Conservation (phyloP, 2,113 vertebrate genomes). For the Shinisaurus crocodilurus region DNA sequence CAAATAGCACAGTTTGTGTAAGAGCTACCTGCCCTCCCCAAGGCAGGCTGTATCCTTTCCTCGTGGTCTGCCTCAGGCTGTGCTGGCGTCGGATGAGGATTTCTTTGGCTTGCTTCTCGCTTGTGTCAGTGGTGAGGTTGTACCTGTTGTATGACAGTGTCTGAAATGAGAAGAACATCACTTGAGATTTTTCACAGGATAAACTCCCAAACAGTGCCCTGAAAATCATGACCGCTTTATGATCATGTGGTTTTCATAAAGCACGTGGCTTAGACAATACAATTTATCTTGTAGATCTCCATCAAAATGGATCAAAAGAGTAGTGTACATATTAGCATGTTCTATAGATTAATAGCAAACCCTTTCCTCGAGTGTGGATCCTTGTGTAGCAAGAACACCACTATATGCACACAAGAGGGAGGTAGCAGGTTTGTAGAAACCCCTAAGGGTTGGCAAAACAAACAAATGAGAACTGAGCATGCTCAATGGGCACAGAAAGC, state of each 20-base stretch:
- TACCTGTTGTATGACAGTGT: slow-evolving; percentile 79
- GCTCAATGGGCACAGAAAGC: too few species aligned
- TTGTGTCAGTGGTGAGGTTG: slow-evolving; percentile 67
- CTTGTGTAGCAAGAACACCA: not conserved
- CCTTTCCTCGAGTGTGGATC: not conserved
- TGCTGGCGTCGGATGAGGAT: slow-evolving; percentile 78
- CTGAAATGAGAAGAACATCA: slow-evolving; percentile 64
- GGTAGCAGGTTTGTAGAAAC: not conserved
- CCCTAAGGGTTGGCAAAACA: not conserved
- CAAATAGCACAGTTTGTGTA: not conserved
- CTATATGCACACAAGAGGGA: not conserved
- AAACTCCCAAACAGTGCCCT: rapidly evolving
- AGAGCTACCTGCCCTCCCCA: slow-evolving; percentile 73
- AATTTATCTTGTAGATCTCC: not conserved
- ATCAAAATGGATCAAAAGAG: not conserved
- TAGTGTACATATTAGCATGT: not conserved
- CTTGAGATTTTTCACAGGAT: not conserved
- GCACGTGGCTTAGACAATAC: not conserved
- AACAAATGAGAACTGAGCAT: too few species aligned
- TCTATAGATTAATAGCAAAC: not conserved
- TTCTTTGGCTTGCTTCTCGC: slow-evolving; percentile 78
- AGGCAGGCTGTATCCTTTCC: slow-evolving; percentile 78
- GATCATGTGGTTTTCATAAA: not conserved
- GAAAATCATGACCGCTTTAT: not conserved
- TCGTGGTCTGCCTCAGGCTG: slow-evolving; percentile 70